Conservation (phyloP, 2,888 invertebrate species). For the Prenolepis imparis region DNA sequence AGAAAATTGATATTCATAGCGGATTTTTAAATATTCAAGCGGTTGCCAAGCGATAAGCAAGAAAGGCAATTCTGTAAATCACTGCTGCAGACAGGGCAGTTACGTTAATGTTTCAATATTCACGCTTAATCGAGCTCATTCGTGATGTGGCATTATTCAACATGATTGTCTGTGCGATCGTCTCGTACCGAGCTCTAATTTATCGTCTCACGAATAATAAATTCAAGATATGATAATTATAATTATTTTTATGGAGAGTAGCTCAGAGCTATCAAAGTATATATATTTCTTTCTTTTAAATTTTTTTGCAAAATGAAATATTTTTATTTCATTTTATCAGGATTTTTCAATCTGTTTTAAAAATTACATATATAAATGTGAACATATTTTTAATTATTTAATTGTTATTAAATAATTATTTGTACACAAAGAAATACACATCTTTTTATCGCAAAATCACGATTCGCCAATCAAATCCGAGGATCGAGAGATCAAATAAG, state of each 20-base stretch:
- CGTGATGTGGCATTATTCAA: slow-evolving; percentile 59
- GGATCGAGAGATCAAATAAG: slow-evolving; percentile 45
- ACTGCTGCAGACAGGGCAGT: slow-evolving; percentile 71
- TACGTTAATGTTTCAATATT: slow-evolving; percentile 77
- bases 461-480: slow-evolving; percentile 38
- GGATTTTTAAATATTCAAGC: slow-evolving; percentile 40
- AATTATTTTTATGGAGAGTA: neutral
- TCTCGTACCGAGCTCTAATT: slow-evolving; percentile 50
- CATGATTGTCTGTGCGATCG: slow-evolving; percentile 34
- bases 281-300: neutral
- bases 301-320: neutral
- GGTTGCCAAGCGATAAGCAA: slow-evolving; percentile 57
- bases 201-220: slow-evolving; percentile 45
- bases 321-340: neutral
- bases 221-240: slow-evolving; percentile 11
- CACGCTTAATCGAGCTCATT: slow-evolving; percentile 72
- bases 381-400: neutral
- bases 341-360: neutral
- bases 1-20: slow-evolving; percentile 29
- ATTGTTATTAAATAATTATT: neutral
- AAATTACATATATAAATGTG: neutral
- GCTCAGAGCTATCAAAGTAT: too few relatives aligned
- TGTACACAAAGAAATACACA: neutral
- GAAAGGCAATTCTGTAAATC: slow-evolving; percentile 74
- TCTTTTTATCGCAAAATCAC: neutral